phyloP scores from a whole-genome alignment of 2,113 vertebrate genomes.

The Sinosuthora webbiana region DNA sequence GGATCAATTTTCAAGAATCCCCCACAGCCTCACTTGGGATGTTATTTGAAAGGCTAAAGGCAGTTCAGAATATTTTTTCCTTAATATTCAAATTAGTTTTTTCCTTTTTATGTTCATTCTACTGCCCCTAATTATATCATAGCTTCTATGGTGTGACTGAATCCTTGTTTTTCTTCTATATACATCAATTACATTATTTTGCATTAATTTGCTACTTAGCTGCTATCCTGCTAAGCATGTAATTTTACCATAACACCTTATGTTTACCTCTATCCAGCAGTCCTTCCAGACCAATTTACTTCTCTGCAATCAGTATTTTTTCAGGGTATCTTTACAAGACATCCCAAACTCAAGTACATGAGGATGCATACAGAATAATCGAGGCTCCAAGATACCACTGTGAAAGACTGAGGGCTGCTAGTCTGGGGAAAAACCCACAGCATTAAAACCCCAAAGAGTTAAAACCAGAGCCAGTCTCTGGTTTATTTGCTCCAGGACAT shows the following conservation, averaged over 20 bases:
- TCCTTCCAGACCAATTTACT: neutral
- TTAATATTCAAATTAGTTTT: neutral
- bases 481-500: neutral
- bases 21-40: neutral
- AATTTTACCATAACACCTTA: neutral
- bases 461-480: neutral
- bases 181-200: neutral
- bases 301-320: neutral
- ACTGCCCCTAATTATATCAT: constrained; percentile 1
- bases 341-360: neutral
- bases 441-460: neutral
- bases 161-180: neutral
- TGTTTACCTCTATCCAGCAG: neutral
- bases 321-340: neutral
- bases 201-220: neutral
- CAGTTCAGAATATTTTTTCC: neutral
- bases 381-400: neutral
- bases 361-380: neutral
- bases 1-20: constrained; percentile 12
- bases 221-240: neutral
- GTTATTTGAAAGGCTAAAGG: constrained; percentile 14
- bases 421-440: neutral
- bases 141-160: neutral
- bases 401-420: neutral
- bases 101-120: constrained; percentile 35